Base-by-base conservation (phyloP, 2,888 invertebrate species). In the Heliconius ismenius region DNA sequence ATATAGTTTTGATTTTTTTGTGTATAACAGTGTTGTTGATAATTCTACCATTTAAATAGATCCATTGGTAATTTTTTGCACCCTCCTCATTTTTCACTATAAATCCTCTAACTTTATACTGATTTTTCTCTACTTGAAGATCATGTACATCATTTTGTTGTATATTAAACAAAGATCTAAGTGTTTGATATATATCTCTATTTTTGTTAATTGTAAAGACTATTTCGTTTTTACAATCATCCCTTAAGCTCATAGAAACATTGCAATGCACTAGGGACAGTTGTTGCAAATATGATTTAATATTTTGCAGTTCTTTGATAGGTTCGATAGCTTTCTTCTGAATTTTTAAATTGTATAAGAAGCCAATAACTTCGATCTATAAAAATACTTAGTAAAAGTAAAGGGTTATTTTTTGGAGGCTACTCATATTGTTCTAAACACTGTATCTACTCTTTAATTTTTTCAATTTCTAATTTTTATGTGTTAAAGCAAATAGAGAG, bases 221-320 rank as follows among this genome's bases (percentile, higher is more conserved):
- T 1, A 96, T 92, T 83, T 95, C 93, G 74, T 95, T 95, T 67
- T 89, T 93, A 1, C 90, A 88, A 83, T 97, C 96, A 87, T 97
- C 96, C 81, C 96, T 91, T 73, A 97, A 87, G 78, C 95, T 96
- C 81, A 97, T 94, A 15, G 97, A 96, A 82, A 96, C 94, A 74
- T 94, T 88, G 70, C 95, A 95, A 85, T 97, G 95, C 43, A 96
- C 94, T 75, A 97, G 86, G n/a, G 96, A 95, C 74, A 97, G 85
- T 70, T 93, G 92, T 85, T 96, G 95, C 67, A 97, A 84, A 73
- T 94, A 90, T 73, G 85, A 88, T 84, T 95, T 95, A 65, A 97
- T 95, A 60, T 93, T 92, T 83, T 95, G 95, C 24, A 96, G 80
- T 83, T 96, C 96, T 78, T 95, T 86, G 24, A 93, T 86, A 54